Percentiles rank a stretch among this genome's conserved stretches.
Conservation (phyloP, 2,113 vertebrate species). For the Dissostichus mawsoni region DNA sequence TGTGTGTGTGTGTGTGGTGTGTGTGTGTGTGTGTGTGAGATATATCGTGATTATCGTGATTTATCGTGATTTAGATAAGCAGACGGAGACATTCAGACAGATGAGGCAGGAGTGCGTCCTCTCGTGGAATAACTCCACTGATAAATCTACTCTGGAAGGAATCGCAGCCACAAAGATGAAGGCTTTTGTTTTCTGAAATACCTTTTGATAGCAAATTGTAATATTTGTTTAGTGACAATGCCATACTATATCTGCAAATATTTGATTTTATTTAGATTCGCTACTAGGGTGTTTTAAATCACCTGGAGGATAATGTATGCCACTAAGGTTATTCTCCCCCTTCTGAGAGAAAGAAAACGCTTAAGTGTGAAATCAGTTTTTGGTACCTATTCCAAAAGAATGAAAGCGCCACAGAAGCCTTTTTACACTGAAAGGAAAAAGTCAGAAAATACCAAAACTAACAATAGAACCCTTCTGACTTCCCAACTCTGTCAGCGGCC, state of each 20-base stretch:
- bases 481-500: no score
- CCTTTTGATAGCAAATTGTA: not conserved
- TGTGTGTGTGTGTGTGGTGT: conserved; percentile 9
- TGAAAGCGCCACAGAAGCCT: no score
- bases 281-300: not conserved
- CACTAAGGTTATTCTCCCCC: not conserved
- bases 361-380: not conserved
- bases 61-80: not conserved
- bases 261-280: not conserved
- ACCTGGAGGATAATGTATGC: no score
- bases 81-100: conserved; percentile 10
- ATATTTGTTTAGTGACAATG: not conserved
- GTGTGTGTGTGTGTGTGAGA: not conserved
- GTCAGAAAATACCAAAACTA: not conserved
- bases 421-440: not conserved
- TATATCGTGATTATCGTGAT: no score
- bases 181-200: conserved; percentile 16
- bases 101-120: conserved; percentile 18
- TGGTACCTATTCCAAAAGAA: not conserved
- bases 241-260: no score
- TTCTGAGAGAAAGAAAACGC: not conserved
- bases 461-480: no score
- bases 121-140: conserved; percentile 14
- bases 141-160: conserved; percentile 16
- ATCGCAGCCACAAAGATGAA: conserved; percentile 4